Evolutionary conservation across 2,797 vertebrate genomes (phyloP), one percentile per base, ranked within the genome.

Genomic region (Moxostoma hubbsi): DNA sequence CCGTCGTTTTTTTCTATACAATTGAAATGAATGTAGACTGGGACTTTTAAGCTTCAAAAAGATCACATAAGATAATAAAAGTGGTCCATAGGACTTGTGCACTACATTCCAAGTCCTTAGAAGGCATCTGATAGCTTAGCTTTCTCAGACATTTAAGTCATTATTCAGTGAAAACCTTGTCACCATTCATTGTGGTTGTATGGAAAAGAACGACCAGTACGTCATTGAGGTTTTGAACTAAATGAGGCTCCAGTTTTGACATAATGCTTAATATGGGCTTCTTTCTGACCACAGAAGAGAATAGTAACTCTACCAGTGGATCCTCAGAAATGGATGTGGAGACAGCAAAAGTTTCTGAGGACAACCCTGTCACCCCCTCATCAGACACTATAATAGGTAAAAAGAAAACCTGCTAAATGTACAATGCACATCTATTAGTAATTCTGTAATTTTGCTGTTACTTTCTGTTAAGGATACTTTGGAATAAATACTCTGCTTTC

Each of bases 371-470:
- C 16, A 55, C 58, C 51, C 76, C 67, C 6, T 63, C 68, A 71
- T 71, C 76, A 9, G 76, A 69, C 50, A 49, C 75, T 7, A 18
- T 68, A 16, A 77, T 77, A 77, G 75, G 75, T 77, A 68, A 59
- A 69, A 61, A 24, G 6, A 9, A 13, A 49, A 36, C 3, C 36
- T 36, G 36, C 46, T 2, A 36, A 36, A 12, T 53, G 5, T 8
- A 43, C 11, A n/a, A 50, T 73, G 11, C 24, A 63, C 24, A 61
- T 6, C 24, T 64, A 11, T 2, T 4, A 5, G 11, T 47, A 57
- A 55, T 24, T 59, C 55, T 57, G 12, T 12, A 2, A 24, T 24
- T 24, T 24, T 24, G 24, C 24, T 24, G 24, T 24, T 43, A 11
- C 9, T 1, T 5, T n/a, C 9, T 11, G 9, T 57, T 15, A 16